Conservation (phyloP, 2,888 invertebrate species). For the Carcina quercana region DNA sequence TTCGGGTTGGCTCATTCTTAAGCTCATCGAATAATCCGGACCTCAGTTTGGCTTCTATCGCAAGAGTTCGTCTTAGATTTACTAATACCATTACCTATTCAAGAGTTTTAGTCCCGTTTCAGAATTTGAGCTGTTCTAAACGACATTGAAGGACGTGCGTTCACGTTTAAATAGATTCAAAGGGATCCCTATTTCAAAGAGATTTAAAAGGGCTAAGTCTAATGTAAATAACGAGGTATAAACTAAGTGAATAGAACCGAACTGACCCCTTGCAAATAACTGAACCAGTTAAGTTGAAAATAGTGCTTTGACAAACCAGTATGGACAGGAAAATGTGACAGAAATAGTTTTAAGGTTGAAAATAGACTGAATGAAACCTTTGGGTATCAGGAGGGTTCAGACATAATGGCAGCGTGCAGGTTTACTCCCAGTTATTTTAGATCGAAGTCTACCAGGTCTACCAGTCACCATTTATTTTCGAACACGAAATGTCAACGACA, state of each 20-base stretch:
- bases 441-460: constrained; percentile 21
- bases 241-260: constrained; percentile 60
- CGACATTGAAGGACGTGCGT: too few relatives aligned
- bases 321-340: too few relatives aligned
- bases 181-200: constrained; percentile 51
- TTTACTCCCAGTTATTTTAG: constrained; percentile 35
- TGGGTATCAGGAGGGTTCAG: too few relatives aligned
- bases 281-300: constrained; percentile 38
- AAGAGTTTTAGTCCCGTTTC: too few relatives aligned
- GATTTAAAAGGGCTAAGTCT: constrained; percentile 57
- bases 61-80: neutral
- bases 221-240: constrained; percentile 60
- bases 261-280: constrained; percentile 51
- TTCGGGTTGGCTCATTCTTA: constrained; percentile 24
- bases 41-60: neutral
- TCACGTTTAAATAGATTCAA: constrained; percentile 38
- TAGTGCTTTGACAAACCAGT: constrained; percentile 19
- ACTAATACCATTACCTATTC: constrained; percentile 2
- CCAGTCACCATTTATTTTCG: constrained; percentile 28
- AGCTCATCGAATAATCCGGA: neutral
- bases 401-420: constrained; percentile 21
- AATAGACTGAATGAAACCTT: too few relatives aligned
- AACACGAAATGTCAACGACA: constrained; percentile 63
- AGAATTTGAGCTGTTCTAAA: too few relatives aligned
- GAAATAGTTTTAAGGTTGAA: too few relatives aligned